Evolutionary conservation across 23 tunicate species (phyloP).

Genomic region (Diplosoma virens): DNA sequence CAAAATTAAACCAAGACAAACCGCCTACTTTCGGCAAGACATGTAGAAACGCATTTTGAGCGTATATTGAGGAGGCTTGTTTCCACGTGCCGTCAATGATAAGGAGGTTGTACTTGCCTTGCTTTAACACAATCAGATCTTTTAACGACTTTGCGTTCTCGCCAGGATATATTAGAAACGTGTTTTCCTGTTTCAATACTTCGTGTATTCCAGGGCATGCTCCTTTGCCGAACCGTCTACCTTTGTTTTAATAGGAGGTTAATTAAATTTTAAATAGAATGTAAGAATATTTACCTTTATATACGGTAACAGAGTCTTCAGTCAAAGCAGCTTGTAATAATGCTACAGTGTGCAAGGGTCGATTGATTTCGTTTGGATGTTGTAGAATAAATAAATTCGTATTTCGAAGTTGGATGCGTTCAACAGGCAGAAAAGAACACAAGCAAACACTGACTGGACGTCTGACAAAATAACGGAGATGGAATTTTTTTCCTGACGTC

Average conservation of each 20-base stretch:
- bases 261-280: slow-evolving; percentile 10
- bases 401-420: slow-evolving; percentile 16
- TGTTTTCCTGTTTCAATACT: slow-evolving; percentile 17
- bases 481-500: too few relatives aligned
- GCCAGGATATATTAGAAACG: slow-evolving; percentile 65
- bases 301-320: slow-evolving; percentile 14
- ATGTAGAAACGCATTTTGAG: slow-evolving; percentile 54
- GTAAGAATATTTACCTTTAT: slow-evolving; percentile 36
- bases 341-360: slow-evolving; percentile 75
- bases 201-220: slow-evolving; percentile 39
- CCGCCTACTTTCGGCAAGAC: slow-evolving; percentile 39
- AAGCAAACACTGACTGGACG: slow-evolving; percentile 73
- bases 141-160: slow-evolving; percentile 39
- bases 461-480: slow-evolving; percentile 22
- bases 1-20: too few relatives aligned
- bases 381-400: slow-evolving; percentile 62
- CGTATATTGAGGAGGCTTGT: slow-evolving; percentile 80
- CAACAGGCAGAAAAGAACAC: slow-evolving; percentile 47
- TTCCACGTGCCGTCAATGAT: slow-evolving; percentile 97
- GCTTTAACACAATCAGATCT: neutral
- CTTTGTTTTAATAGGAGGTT: slow-evolving; percentile 3
- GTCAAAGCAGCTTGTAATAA: slow-evolving; percentile 52
- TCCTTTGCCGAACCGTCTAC: slow-evolving; percentile 25
- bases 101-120: slow-evolving; percentile 31
- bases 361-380: slow-evolving; percentile 76